Evolutionary conservation across 53 echinoderm and acorn worm genomes (phyloP).

Genomic region (Paelopatides confundens): DNA sequence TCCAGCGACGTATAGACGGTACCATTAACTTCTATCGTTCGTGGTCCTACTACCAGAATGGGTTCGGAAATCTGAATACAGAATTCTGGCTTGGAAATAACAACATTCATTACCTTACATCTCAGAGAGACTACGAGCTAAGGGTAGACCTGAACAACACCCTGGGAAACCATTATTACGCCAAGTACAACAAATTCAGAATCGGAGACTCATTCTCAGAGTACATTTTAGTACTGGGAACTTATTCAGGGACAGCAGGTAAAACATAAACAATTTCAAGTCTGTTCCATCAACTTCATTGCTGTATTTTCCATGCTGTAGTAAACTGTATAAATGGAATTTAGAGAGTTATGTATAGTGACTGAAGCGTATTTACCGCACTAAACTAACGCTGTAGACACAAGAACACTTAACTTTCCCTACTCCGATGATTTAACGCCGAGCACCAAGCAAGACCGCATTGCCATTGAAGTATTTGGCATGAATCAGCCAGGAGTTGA

Average conservation of each 20-base stretch:
- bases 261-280: no score
- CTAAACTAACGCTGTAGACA: no score
- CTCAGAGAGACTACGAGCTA: constrained; percentile 57
- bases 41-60: constrained; percentile 52
- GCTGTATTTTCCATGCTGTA: no score
- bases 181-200: constrained; percentile 55
- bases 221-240: constrained; percentile 48
- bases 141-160: constrained; percentile 54
- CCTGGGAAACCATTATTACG: constrained; percentile 41
- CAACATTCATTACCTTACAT: constrained; percentile 54
- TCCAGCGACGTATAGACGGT: constrained; percentile 68
- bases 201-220: constrained; percentile 40
- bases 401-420: no score
- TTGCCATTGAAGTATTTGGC: no score
- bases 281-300: no score
- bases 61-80: constrained; percentile 55
- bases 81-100: constrained; percentile 77
- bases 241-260: constrained; percentile 67
- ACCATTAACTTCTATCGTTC: constrained; percentile 52
- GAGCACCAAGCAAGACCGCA: no score
- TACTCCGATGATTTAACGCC: no score
- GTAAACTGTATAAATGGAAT: no score
- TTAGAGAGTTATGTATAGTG: no score
- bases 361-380: no score
- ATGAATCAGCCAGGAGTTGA: no score